Conservation (phyloP, 2,888 invertebrate genomes). For the Neria commutata region DNA sequence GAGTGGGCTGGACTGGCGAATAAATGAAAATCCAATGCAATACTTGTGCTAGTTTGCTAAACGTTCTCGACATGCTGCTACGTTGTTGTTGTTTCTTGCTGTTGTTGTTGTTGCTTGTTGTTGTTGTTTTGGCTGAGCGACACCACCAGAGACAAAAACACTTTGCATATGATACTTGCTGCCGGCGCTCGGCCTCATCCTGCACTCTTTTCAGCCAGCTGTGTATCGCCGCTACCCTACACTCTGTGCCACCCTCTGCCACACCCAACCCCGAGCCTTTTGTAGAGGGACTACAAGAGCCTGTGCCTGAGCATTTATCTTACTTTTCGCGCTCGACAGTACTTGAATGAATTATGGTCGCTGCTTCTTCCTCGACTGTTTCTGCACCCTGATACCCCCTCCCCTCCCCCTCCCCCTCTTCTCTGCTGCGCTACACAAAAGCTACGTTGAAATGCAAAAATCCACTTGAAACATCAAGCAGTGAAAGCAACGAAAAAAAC, state of each 20-base stretch:
- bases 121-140: too few species aligned
- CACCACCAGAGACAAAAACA: too few species aligned
- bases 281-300: background rate
- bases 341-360: conserved; percentile 14
- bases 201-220: background rate
- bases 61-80: background rate
- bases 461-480: conserved; percentile 1
- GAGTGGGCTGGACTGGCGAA: background rate
- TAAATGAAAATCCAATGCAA: conserved; percentile 5
- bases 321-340: conserved; percentile 12
- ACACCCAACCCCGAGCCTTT: too few species aligned
- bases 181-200: background rate
- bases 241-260: too few species aligned
- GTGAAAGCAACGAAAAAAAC: too few species aligned
- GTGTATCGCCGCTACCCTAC: background rate
- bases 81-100: too few species aligned
- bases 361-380: too few species aligned
- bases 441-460: conserved; percentile 1
- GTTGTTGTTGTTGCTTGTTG: too few species aligned
- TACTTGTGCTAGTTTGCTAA: conserved; percentile 17
- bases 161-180: background rate
- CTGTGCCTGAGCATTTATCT: conserved; percentile 18
- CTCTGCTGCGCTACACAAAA: background rate
- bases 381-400: too few species aligned
- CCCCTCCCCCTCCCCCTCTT: too few species aligned